Base-by-base conservation (phyloP, 92 coral and sea anemone genomes). In the Zoanthus sociatus region DNA sequence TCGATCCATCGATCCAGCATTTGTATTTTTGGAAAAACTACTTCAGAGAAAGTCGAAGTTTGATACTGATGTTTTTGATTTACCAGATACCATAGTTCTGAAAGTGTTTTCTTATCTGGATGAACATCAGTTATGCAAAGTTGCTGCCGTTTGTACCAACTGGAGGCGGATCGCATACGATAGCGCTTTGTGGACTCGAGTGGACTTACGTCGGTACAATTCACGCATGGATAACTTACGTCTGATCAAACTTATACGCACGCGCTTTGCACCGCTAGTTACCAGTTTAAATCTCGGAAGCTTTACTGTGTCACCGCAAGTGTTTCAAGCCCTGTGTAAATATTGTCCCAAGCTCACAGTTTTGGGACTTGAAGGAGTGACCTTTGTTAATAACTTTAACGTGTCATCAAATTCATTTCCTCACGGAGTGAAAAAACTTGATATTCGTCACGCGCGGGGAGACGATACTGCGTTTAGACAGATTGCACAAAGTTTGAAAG, bases 81-180 rank as follows among this genome's bases (percentile, higher is more conserved):
- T 97, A n/a, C 99, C 99, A 5, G 99, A 97, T 61, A 89, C 99
- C 3, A 66, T 87, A 31, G 73, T 95, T 18, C 92, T 97, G 14
- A 88, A 89, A 44, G 90, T 97, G 7, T 93, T 97, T 79, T 91
- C 96, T 16, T 95, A 86, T 66, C 71, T 97, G 14, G 33, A 79
- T 17, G 91, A 81, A 77, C 21, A 78, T 47, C 91, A 95, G 45
- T 89, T 97, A 26, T 87, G 95, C 31, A 90, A 78, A 33, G 94
- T 79, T 0, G 96, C 99, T 4, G 81, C 92, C 21, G 95, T 91
- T n/a, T 93, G 98, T 79, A 56, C 82, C 14, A 90, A 84, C 30
- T 95, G 98, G 98, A 79, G 92, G n/a, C 90, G 91, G 8, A 88
- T 97, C 9, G 94, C 99, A 2, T 88, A 92, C 73, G 99, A 97